These are phyloP conservation scores for Micrasema longulum DNA, from an alignment of 1,140 invertebrate genomes.

Conservation along the genomic window DNA sequence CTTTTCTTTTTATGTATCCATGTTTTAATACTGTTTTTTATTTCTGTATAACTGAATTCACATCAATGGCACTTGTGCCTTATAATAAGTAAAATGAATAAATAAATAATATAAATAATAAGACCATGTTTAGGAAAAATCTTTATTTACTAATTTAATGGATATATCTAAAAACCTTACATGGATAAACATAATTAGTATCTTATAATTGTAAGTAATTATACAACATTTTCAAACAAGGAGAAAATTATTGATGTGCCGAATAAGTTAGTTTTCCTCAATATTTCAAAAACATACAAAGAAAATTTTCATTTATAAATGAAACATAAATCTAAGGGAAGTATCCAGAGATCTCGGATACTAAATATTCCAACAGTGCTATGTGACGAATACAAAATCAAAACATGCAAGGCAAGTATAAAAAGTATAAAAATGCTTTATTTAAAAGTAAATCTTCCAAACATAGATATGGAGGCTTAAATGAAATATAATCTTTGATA, in stretches of 20 bases:
- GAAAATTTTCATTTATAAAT: conserved; percentile 1
- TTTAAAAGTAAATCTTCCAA: conserved; percentile 34
- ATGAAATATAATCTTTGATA: conserved; percentile 50
- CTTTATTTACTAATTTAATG: conserved; percentile 53
- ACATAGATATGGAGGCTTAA: conserved; percentile 30
- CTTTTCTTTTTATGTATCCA: too few species aligned
- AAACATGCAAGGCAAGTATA: conserved; percentile 45
- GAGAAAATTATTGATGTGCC: conserved; percentile 28
- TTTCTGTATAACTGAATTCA: too few species aligned
- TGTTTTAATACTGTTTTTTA: too few species aligned
- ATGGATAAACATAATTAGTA: conserved; percentile 52
- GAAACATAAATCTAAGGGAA: background rate
- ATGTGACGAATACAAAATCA: background rate
- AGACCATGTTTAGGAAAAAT: conserved; percentile 47
- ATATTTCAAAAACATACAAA: conserved; percentile 33
- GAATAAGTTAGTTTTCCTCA: conserved; percentile 14
- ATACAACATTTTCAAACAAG: conserved; percentile 48
- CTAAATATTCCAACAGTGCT: background rate
- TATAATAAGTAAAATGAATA: too few species aligned
- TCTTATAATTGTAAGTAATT: conserved; percentile 51
- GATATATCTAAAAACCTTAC: conserved; percentile 50
- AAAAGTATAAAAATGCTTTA: conserved; percentile 49
- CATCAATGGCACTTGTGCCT: too few species aligned
- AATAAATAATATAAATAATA: conserved; percentile 17
- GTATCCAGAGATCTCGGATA: background rate